Percentiles rank a stretch among this genome's conserved stretches.
Evolutionary conservation across 2,113 vertebrate species (phyloP).

Genomic region (Crotophaga sulcirostris): DNA sequence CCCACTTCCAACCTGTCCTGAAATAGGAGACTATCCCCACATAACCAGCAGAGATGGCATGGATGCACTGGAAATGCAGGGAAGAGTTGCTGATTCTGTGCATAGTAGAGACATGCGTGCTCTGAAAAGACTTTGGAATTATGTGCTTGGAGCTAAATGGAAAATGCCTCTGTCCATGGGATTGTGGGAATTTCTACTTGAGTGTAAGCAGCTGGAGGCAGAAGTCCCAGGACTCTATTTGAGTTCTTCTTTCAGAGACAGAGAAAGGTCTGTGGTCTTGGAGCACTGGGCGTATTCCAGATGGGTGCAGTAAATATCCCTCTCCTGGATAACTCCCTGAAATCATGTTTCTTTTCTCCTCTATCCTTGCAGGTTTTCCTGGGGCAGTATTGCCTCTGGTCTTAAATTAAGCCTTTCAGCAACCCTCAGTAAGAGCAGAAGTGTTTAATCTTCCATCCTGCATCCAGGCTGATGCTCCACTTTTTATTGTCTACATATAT

Average conservation of each 20-base stretch:
- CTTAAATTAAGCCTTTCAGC: constrained; percentile 11
- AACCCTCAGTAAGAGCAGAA: background rate
- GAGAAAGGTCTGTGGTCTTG: background rate
- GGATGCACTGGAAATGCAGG: background rate
- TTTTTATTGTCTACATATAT: constrained; percentile 70
- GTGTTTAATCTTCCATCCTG: constrained; percentile 38
- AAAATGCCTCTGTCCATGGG: background rate
- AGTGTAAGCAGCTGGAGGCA: background rate
- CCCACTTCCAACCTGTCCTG: background rate
- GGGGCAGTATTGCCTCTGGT: background rate
- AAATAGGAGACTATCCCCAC: background rate
- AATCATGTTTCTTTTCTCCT: background rate
- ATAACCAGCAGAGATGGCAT: background rate
- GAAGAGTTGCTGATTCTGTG: background rate
- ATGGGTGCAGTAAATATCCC: background rate
- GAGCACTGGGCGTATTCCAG: background rate
- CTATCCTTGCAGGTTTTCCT: background rate
- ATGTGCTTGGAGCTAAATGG: background rate
- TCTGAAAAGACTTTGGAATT: background rate
- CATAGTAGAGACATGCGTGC: background rate
- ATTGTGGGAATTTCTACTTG: background rate
- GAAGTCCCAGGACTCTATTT: background rate
- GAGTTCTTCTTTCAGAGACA: background rate
- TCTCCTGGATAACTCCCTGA: background rate
- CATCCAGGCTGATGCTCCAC: background rate